These are phyloP conservation scores for Semnopithecus entellus DNA, from an alignment of 2,113 vertebrate species.

Conservation along the genomic window DNA sequence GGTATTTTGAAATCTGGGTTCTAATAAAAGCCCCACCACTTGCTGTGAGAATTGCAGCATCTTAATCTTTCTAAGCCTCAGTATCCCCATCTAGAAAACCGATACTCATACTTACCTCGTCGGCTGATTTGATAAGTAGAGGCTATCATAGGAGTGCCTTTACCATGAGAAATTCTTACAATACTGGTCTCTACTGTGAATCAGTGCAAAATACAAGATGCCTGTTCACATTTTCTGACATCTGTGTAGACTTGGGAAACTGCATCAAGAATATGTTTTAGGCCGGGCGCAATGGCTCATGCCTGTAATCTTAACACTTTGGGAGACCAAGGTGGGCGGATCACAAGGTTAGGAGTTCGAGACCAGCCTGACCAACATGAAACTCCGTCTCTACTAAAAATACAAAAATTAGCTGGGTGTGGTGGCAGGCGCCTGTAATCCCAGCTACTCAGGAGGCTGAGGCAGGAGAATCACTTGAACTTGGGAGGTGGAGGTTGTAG, in stretches of 20 bases:
- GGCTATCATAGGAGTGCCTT: neutral
- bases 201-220: neutral
- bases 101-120: neutral
- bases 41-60: neutral
- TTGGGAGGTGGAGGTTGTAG: neutral
- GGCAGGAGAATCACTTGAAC: neutral
- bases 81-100: neutral
- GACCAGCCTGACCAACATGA: no score
- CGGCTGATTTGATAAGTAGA: neutral
- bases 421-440: fast-evolving
- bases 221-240: neutral
- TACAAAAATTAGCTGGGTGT: no score
- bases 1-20: neutral
- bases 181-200: neutral
- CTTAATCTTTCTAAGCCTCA: neutral
- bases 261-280: neutral
- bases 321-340: no score
- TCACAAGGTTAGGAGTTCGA: no score
- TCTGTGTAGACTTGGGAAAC: neutral
- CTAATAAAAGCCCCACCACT: neutral
- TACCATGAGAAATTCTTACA: neutral
- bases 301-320: no score
- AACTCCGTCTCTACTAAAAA: no score
- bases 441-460: no score
- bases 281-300: fast-evolving